Evolutionary conservation across 2,113 vertebrate species (phyloP).

Genomic region (Tragelaphus buxtoni): DNA sequence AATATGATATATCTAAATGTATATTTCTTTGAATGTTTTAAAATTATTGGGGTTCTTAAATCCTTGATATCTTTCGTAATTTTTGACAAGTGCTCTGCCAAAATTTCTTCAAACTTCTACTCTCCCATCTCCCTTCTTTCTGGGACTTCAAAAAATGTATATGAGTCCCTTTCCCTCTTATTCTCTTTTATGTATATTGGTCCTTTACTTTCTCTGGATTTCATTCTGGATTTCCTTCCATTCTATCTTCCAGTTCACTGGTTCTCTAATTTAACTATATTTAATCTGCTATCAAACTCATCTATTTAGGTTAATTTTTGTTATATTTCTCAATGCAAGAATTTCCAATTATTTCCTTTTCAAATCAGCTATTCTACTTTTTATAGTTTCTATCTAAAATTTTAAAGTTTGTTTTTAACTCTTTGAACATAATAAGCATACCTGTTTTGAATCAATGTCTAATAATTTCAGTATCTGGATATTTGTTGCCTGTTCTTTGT

Average conservation of each 20-base stretch:
- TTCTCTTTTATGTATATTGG: background rate
- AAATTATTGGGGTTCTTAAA: background rate
- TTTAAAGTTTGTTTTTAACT: background rate
- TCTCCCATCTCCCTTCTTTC: background rate
- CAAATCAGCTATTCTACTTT: background rate
- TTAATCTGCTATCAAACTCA: background rate
- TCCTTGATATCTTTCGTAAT: background rate
- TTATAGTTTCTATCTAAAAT: background rate
- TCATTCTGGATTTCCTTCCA: background rate
- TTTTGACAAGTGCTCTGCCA: background rate
- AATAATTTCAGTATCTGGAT: background rate
- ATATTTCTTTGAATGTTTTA: background rate
- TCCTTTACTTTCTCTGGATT: background rate
- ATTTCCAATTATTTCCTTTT: background rate
- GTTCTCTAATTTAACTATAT: background rate
- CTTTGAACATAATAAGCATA: background rate
- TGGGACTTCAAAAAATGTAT: background rate
- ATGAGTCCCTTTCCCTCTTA: background rate
- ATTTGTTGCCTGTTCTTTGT: background rate
- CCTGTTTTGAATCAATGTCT: background rate
- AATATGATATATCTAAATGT: background rate
- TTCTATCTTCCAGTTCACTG: background rate
- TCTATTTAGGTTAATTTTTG: background rate
- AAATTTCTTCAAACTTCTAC: background rate
- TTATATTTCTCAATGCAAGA: constrained; percentile 11